Percentiles rank a stretch among this genome's conserved stretches.
These are phyloP conservation scores for Polyergus mexicanus DNA, from an alignment of 1,140 invertebrate species.

Conservation along the genomic window DNA sequence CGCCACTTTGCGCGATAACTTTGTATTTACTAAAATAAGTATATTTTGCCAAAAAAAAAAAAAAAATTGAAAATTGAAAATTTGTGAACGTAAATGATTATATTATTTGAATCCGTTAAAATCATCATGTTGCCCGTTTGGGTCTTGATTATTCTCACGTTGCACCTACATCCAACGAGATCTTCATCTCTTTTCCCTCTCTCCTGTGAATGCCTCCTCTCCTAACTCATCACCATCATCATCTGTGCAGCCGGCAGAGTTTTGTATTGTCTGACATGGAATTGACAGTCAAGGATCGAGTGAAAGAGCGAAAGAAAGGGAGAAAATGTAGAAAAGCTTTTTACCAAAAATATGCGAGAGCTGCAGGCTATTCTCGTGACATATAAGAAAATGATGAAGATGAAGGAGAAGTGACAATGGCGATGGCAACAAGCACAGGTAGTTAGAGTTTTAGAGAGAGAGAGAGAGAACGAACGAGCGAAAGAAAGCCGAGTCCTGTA, in stretches of 20 bases:
- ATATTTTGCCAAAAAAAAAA: slow-evolving; percentile 40
- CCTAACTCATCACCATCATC: slow-evolving; percentile 51
- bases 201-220: slow-evolving; percentile 60
- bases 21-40: slow-evolving; percentile 40
- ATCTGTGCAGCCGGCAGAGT: slow-evolving; percentile 66
- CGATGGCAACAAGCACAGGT: slow-evolving; percentile 72
- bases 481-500: slow-evolving; percentile 76
- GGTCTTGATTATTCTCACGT: slow-evolving; percentile 50
- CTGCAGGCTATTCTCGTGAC: slow-evolving; percentile 62
- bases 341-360: slow-evolving; percentile 84
- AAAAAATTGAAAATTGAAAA: background rate
- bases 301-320: slow-evolving; percentile 50
- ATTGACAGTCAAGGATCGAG: slow-evolving; percentile 51
- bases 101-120: slow-evolving; percentile 33
- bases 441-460: slow-evolving; percentile 82
- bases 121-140: slow-evolving; percentile 29
- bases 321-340: slow-evolving; percentile 81
- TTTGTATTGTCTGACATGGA: slow-evolving; percentile 70
- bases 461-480: slow-evolving; percentile 4
- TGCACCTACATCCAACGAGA: slow-evolving; percentile 36
- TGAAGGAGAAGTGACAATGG: slow-evolving; percentile 45
- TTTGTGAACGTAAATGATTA: slow-evolving; percentile 27
- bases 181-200: slow-evolving; percentile 37
- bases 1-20: slow-evolving; percentile 21
- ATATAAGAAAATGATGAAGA: slow-evolving; percentile 27